Percentiles rank a stretch among this genome's conserved stretches.
Evolutionary conservation across 2,888 invertebrate genomes (phyloP).

Genomic region (Frankliniella intonsa): DNA sequence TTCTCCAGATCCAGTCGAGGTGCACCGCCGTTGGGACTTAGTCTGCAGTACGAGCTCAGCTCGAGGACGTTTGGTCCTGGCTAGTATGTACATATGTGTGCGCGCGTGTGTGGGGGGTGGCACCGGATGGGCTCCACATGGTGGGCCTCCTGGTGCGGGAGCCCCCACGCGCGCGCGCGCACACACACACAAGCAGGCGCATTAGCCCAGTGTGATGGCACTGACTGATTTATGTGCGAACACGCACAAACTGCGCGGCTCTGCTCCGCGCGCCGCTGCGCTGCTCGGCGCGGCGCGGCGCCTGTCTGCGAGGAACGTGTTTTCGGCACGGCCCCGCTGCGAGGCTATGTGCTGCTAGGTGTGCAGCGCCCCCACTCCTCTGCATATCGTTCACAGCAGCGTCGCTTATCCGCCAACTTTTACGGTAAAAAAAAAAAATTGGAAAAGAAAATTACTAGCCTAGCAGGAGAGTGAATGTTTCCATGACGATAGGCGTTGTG

Average conservation of each 20-base stretch:
- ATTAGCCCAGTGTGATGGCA: slow-evolving; percentile 10
- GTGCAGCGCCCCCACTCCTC: too few relatives aligned
- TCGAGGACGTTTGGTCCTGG: too few relatives aligned
- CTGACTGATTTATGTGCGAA: slow-evolving; percentile 22
- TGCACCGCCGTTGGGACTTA: too few relatives aligned
- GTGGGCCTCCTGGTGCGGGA: neutral
- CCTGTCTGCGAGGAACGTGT: neutral
- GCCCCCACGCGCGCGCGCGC: too few relatives aligned
- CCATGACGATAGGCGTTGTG: too few relatives aligned
- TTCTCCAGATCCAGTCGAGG: too few relatives aligned
- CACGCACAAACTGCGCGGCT: slow-evolving; percentile 17
- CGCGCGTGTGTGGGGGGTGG: neutral
- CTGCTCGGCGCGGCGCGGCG: neutral
- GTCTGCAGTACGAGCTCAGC: too few relatives aligned
- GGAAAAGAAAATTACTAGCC: too few relatives aligned
- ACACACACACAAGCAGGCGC: neutral
- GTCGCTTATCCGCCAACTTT: too few relatives aligned
- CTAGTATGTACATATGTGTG: neutral
- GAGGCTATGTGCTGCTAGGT: neutral
- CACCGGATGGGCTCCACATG: slow-evolving; percentile 17
- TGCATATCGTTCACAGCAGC: too few relatives aligned
- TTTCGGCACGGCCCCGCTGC: neutral
- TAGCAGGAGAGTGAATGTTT: too few relatives aligned
- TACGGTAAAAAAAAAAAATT: too few relatives aligned
- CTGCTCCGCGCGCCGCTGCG: neutral